Base-by-base conservation (phyloP, 2,797 vertebrate genomes). In the Phoxinus dragarum region DNA sequence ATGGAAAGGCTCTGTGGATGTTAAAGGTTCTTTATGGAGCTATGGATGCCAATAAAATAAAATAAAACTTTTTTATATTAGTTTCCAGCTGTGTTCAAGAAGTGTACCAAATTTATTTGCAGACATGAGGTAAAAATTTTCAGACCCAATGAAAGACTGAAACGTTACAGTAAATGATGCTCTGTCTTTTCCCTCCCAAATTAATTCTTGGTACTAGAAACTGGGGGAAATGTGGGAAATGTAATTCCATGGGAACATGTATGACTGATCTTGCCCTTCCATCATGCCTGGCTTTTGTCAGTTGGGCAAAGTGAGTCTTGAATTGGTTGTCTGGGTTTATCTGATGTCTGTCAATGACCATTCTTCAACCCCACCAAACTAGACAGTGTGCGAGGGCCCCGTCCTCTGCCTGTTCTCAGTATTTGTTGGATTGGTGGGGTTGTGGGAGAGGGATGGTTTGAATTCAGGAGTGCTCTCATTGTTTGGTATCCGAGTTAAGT, bases 401-500 rank as follows among this genome's bases (percentile, higher is more conserved):
- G 64, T 31, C 75, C 89, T 91, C 27, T 23, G 36, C 80, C 77
- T 16, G 12, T 36, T 52, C 92, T 91, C 90, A 86, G 87, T 89
- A 64, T 89, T 85, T 91, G 80, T 85, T 75, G 81, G 79, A 88
- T 85, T 89, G 64, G 81, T 85, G 85, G 86, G 42, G 73, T 84
- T 86, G 85, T 84, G 82, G 88, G 36, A 64, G 52, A 64, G 64
- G 44, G 75, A 86, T 90, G 89, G 80, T 76, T 89, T 92, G 90
- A 93, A 93, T 95, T 92, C 90, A 92, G 89, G 91, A 90, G 90
- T 88, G 93, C 93, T 92, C 92, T 93, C 91, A 91, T 92, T 90
- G 93, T 93, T 92, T 86, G 56, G 88, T 93, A 90, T 93, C 92
- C 87, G 91, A 95, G 92, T 87, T 83, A 92, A 95, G 94, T 96